These are phyloP conservation scores for Drosophila virilis DNA, from an alignment of 1,140 invertebrate genomes.

Conservation along the genomic window DNA sequence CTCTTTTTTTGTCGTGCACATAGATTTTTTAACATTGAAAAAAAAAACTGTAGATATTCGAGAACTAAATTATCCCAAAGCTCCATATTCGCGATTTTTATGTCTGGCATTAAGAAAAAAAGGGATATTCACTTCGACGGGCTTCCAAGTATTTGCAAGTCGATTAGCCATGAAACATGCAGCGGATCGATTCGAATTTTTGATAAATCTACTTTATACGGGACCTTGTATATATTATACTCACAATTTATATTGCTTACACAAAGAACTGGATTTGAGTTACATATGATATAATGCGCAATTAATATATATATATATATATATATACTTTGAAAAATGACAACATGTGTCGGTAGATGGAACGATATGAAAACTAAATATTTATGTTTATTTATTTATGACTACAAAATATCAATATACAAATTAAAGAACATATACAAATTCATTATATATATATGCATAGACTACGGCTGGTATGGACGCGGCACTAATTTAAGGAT, in stretches of 20 bases:
- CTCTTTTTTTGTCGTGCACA: background rate
- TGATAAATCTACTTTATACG: too few relatives aligned
- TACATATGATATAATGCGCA: background rate
- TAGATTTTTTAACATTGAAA: too few relatives aligned
- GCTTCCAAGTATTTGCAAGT: too few relatives aligned
- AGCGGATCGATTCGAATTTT: too few relatives aligned
- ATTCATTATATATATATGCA: constrained; percentile 72
- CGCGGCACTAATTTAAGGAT: constrained; percentile 54
- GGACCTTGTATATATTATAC: too few relatives aligned
- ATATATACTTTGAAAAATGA: background rate
- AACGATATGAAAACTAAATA: constrained; percentile 44
- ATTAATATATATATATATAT: background rate
- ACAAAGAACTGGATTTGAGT: background rate
- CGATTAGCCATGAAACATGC: too few relatives aligned
- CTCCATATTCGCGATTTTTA: too few relatives aligned
- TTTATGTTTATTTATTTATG: constrained; percentile 77
- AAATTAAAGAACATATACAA: constrained; percentile 80
- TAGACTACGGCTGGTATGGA: constrained; percentile 66
- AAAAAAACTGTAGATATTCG: too few relatives aligned
- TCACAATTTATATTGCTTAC: too few relatives aligned
- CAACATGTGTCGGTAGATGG: background rate
- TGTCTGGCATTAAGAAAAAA: too few relatives aligned
- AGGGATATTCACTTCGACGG: too few relatives aligned
- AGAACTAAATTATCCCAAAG: too few relatives aligned
- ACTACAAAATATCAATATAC: constrained; percentile 78